Evolutionary conservation across 2,113 vertebrate genomes (phyloP).

Genomic region (Daubentonia madagascariensis): DNA sequence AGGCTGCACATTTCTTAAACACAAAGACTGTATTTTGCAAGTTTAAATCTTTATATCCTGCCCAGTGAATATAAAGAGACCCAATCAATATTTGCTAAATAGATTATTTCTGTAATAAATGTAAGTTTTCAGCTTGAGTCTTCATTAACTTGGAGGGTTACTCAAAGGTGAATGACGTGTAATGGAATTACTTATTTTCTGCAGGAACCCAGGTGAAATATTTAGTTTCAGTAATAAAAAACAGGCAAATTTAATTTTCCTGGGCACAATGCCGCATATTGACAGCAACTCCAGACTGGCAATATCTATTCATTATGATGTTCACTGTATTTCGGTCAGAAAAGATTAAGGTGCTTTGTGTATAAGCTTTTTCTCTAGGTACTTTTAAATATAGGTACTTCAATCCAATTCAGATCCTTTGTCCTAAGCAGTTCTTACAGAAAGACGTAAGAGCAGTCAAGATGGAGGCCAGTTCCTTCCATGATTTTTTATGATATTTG

Average conservation of each 20-base stretch:
- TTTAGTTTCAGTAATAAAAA: conserved; percentile 68
- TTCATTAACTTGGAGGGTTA: conserved; percentile 55
- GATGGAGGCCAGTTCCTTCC: not conserved
- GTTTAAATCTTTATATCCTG: not conserved
- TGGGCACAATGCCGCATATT: not conserved
- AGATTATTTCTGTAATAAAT: conserved; percentile 42
- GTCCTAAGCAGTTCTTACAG: not conserved
- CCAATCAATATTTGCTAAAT: not conserved
- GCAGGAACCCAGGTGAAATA: conserved; percentile 56
- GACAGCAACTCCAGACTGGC: not conserved
- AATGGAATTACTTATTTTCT: conserved; percentile 73
- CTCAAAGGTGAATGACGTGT: conserved; percentile 55
- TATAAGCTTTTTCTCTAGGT: not conserved
- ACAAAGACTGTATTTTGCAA: not conserved
- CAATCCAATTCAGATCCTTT: conserved; percentile 1
- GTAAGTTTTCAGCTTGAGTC: conserved; percentile 16
- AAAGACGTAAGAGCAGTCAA: not conserved
- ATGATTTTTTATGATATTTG: not conserved
- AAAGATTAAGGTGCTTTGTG: not conserved
- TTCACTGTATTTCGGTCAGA: conserved; percentile 34
- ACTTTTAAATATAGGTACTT: conserved; percentile 43
- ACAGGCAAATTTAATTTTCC: conserved; percentile 59
- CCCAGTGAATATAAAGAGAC: not conserved
- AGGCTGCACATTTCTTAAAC: not conserved
- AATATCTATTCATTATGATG: not conserved